Base-by-base conservation (phyloP, 2,888 invertebrate genomes). In the Neoitamus cyanurus region DNA sequence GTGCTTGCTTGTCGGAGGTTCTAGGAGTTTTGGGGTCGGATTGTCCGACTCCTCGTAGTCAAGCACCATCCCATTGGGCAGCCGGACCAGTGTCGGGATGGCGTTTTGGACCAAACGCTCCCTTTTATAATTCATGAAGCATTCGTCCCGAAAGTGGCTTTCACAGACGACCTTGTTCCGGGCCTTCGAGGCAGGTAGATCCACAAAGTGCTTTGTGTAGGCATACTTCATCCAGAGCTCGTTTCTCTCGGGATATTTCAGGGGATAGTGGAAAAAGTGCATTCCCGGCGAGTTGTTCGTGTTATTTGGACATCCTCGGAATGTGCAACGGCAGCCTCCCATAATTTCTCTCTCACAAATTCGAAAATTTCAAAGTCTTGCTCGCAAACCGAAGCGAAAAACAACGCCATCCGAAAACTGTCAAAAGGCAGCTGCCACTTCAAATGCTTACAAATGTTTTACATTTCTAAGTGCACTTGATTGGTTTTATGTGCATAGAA, bases 321-420 rank as follows among this genome's bases (percentile, higher is more conserved):
- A 93, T 31, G 91, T 89, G 87, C 93, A 93, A 20, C 92, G 91
- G 85, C 92, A 92, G 2, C 93, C 93, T 48, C 93, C 93, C 93
- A 93, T 93, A 80, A 48, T 87, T 31, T 6, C n/a, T 42, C 9
- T 42, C 15, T 25, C 20, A 34, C 31, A 36, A 36, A 34, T 31
- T 36, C 15, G 36, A n/a, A 30, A 36, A 20, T n/a, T 73, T 73
- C 20, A 73, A 73, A 73, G 20, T 13, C 11, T 30, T 13, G 30
- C 9, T 6, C 5, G 28, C 25, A 70, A 70, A 69, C 30, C 7
- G 3, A 11, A 25, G 15, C n/a, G 0, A 30, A 13, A 69, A 70
- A 70, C 70, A 30, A 70, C 70, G 30, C 70, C 5, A 31, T 2
- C 28, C 6, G 28, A 70, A n/a, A 70, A 70, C 70, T 70, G 70